Evolutionary conservation across 2,888 invertebrate genomes (phyloP), one percentile per base, ranked within the genome.

Genomic region (Syrista parreyssii): DNA sequence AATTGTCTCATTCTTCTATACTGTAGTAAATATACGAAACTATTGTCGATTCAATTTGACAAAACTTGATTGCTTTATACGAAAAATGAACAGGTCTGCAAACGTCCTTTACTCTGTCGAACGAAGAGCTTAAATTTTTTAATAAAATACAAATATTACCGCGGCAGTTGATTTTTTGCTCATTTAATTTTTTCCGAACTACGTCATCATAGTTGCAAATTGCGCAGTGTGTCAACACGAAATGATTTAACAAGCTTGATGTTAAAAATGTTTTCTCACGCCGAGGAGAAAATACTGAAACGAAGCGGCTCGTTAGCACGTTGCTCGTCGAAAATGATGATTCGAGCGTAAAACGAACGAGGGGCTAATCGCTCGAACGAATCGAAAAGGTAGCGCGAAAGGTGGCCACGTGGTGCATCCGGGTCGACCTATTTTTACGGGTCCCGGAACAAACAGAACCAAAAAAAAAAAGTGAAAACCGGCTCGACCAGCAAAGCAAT

Each of bases 401-500:
- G 55, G 55, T 55, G 9, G 40, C 55, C 55, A 55, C 55, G 55
- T 55, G 55, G 23, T 55, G 55, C 55, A 55, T 55, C 55, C 55
- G 23, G 55, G 55, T 55, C 55, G 55, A 55, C 55, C 55, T 55
- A 55, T 55, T 55, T 55, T 55, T 55, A 55, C 55, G 55, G 55
- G 55, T 55, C 55, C 55, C 23, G 55, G 55, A 55, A 55, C 55
- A 55, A 55, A 55, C 55, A 55, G 15, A 40, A 40, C 15, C 15
- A 11, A 35, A 9, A 40, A 23, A 55, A 55, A 55, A 55, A 23
- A 23, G 23, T 55, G 55, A 55, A 55, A 55, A 55, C 9, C 23
- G 55, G 55, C 55, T 55, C 2, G 9, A 55, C 55, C 55, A 6
- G 55, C 55, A 23, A 31, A 71, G 77, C 75, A 80, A 82, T 80